Percentiles rank a stretch among this genome's conserved stretches.
Evolutionary conservation across 2,888 invertebrate species (phyloP).

Genomic region (Ornithoptera alexandrae): DNA sequence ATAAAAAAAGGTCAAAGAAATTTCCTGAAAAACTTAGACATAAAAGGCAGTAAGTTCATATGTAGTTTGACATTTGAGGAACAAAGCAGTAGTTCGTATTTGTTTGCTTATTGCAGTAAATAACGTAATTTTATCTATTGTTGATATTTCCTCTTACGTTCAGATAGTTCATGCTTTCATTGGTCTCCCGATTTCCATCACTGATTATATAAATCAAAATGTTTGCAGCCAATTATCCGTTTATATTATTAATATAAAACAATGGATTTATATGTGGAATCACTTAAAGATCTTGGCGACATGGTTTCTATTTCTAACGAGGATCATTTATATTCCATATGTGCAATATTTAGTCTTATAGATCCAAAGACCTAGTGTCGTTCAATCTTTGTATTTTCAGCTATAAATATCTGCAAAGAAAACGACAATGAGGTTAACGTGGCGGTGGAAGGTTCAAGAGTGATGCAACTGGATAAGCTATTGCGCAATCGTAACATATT

Average conservation of each 20-base stretch:
- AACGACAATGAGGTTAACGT: constrained; percentile 48
- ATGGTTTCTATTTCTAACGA: no score
- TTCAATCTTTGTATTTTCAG: constrained; percentile 41
- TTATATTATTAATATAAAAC: no score
- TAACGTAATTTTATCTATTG: no score
- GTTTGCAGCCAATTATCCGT: no score
- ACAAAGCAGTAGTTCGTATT: neutral
- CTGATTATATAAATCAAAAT: no score
- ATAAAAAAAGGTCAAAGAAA: constrained; percentile 66
- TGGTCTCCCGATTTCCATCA: no score
- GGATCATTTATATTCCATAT: no score
- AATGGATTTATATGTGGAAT: no score
- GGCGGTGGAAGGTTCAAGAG: constrained; percentile 56
- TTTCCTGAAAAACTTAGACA: constrained; percentile 63
- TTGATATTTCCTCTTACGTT: no score
- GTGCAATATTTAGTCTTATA: no score
- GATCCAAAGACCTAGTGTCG: neutral
- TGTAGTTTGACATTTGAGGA: neutral
- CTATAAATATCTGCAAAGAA: constrained; percentile 64
- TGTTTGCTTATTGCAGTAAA: neutral
- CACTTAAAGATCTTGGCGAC: no score
- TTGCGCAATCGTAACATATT: constrained; percentile 56
- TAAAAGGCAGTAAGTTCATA: constrained; percentile 59
- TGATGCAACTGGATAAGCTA: constrained; percentile 57
- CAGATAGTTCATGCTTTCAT: no score